phyloP scores from a whole-genome alignment of 2,888 invertebrate genomes.

The Amphipoea oculea region DNA sequence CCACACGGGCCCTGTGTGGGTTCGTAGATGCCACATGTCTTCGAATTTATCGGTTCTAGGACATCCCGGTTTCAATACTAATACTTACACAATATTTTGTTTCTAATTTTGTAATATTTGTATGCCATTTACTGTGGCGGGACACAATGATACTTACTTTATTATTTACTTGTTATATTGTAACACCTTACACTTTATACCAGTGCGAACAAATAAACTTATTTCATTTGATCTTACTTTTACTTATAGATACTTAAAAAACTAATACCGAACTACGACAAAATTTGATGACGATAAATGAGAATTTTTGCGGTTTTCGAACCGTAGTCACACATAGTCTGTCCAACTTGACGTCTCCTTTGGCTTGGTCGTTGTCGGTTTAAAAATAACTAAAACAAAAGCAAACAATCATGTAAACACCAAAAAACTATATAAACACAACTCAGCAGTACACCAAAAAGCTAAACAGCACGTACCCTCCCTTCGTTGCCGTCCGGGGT shows the following conservation, averaged over 20 bases:
- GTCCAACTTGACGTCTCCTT: neutral
- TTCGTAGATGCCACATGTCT: too few relatives aligned
- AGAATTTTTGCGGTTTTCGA: too few relatives aligned
- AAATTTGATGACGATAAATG: too few relatives aligned
- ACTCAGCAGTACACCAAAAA: slow-evolving; percentile 26
- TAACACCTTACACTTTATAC: too few relatives aligned
- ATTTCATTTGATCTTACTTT: neutral
- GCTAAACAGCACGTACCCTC: slow-evolving; percentile 11
- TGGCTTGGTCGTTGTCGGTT: neutral
- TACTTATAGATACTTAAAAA: too few relatives aligned
- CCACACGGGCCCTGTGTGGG: too few relatives aligned
- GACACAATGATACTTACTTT: neutral
- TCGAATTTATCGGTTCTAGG: too few relatives aligned
- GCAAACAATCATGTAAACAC: neutral
- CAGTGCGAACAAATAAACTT: too few relatives aligned
- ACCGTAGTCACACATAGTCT: too few relatives aligned
- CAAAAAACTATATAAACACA: slow-evolving; percentile 20
- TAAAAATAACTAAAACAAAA: neutral
- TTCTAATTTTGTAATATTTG: neutral
- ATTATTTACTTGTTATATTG: too few relatives aligned
- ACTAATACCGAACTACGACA: too few relatives aligned
- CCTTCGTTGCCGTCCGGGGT: slow-evolving; percentile 19
- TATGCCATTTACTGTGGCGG: neutral
- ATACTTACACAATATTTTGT: neutral
- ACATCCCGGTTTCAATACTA: too few relatives aligned